Evolutionary conservation across 53 echinoderm and acorn worm genomes (phyloP), one percentile per base, ranked within the genome.

Genomic region (Arbacia lixula): DNA sequence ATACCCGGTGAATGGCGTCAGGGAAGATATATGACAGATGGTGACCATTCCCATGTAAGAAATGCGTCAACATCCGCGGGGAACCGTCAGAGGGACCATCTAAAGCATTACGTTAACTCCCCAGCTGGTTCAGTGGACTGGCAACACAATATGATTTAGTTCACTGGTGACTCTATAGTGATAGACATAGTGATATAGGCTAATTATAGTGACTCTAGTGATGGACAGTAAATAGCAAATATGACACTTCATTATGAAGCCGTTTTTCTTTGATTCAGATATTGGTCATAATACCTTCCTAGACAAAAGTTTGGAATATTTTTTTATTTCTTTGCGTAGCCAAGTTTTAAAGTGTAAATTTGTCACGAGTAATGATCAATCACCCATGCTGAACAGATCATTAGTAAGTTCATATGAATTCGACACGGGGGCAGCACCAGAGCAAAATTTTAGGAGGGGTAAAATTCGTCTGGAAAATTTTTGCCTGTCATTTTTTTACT

Each of bases 131-230:
- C 37, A 41, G 83, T 83, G 25, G 35, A 60, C 1, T 83, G 83
- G 83, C 25, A 71, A 72, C 35, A 74, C 49, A 74, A 49, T 17
- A 74, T 74, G 74, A 66, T 83, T 69, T 46, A 46, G 46, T 46
- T 46, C 46, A 46, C 8, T 46, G 14, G 46, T 46, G 46, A 46
- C 46, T 46, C 46, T 46, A 14, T 10, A 10, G 14, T 10, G 14
- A 10, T 10, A 46, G 8, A 46, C 46, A 46, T 46, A 10, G 8
- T 10, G 8, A 46, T 46, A 14, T 46, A 46, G 46, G 14, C 46
- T 10, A 46, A 14, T 46, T 14, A 46, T 46, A 46, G 46, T 46
- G 14, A 46, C 8, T 46, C 46, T 46, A 46, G 46, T 46, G 46
- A 46, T 46, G 46, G 46, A 46, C 46, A 46, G 46, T 46, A 10